Evolutionary conservation across 2,113 vertebrate species (phyloP).

Genomic region (Xiphophorus maculatus): DNA sequence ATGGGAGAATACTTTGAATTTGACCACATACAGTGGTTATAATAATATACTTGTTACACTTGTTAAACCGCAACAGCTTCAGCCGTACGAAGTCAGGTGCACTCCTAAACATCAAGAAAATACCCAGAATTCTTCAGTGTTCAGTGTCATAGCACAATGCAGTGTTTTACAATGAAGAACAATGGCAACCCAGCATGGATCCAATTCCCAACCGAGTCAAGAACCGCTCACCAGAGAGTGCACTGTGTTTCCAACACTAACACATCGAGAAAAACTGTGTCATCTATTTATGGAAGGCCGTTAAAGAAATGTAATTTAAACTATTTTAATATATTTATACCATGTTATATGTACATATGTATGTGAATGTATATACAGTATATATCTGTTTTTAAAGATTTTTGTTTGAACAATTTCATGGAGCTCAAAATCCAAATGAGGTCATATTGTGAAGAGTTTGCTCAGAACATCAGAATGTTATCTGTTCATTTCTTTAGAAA

Average conservation of each 20-base stretch:
- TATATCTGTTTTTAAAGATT: constrained; percentile 71
- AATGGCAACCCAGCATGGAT: background rate
- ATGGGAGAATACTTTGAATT: constrained; percentile 67
- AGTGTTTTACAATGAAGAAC: constrained; percentile 31
- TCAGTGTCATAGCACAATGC: constrained; percentile 32
- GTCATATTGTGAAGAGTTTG: constrained; percentile 43
- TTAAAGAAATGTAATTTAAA: constrained; percentile 92
- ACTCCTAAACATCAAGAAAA: constrained; percentile 2
- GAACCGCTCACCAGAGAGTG: constrained; percentile 59
- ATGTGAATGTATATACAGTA: constrained; percentile 70
- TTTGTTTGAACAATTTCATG: constrained; percentile 49
- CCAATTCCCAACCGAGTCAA: background rate
- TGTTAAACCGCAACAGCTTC: constrained; percentile 48
- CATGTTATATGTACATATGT: constrained; percentile 71
- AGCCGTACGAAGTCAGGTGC: constrained; percentile 16
- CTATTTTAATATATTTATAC: constrained; percentile 99
- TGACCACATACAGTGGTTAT: constrained; percentile 71
- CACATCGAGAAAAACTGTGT: constrained; percentile 79
- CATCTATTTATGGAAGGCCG: constrained; percentile 92
- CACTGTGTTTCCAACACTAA: constrained; percentile 89
- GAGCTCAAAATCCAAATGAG: constrained; percentile 57
- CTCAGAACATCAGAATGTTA: background rate
- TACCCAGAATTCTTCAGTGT: constrained; percentile 36
- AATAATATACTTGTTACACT: constrained; percentile 66
- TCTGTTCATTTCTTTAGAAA: background rate